Evolutionary conservation across 1,140 invertebrate species (phyloP), one percentile per base, ranked within the genome.

Genomic region (Anastatus disparis): DNA sequence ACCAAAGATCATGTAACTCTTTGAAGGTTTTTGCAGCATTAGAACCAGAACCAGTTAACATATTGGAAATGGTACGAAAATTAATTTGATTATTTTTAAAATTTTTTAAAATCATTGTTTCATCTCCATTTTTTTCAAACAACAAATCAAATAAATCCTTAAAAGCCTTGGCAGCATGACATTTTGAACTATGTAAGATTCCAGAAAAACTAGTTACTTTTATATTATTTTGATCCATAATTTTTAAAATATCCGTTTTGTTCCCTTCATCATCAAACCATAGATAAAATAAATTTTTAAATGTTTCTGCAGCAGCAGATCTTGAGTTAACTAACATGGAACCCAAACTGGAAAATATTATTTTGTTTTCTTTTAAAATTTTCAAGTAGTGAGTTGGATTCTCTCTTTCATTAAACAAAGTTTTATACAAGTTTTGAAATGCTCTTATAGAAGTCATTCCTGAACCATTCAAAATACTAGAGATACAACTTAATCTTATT

Each of bases 231-330:
- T 20, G 22, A 59, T 75, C 35, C 15, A 74, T 53, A 70, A 29
- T 58, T 70, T 70, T 58, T 20, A 75, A 40, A 38, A 73, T 69
- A 71, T 71, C 53, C 40, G 71, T 73, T 70, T 73, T 74, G 58
- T 76, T 71, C 53, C 74, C 77, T 62, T 76, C 53, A 12, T 40
- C 58, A 52, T 75, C 71, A 70, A 78, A 73, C 75, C 75, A 76
- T 4, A 76, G 52, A n/a, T n/a, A n/a, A n/a, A n/a, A n/a, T n/a
- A n/a, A n/a, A n/a, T n/a, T n/a, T n/a, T n/a, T n/a, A n/a, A n/a
- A n/a, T n/a, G n/a, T n/a, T n/a, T n/a, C n/a, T n/a, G n/a, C n/a
- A n/a, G n/a, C n/a, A n/a, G n/a, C n/a, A n/a, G n/a, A n/a, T n/a
- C n/a, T n/a, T n/a, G n/a, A n/a, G n/a, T n/a, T n/a, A n/a, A n/a